These are phyloP conservation scores for Ciconia boyciana DNA, from an alignment of 2,113 vertebrate genomes.

Conservation along the genomic window DNA sequence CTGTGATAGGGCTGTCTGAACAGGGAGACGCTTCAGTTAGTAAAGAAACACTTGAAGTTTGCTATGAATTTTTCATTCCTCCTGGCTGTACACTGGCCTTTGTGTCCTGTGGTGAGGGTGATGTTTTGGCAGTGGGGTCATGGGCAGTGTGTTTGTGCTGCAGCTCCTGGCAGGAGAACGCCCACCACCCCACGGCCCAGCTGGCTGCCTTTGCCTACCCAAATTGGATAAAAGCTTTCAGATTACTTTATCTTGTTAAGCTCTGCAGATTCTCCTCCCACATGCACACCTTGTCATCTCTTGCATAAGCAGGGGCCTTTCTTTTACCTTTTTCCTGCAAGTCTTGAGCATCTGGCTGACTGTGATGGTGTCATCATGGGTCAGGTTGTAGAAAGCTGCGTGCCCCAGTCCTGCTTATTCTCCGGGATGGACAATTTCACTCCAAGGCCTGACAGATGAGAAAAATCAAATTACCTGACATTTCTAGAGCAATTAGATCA, in stretches of 20 bases:
- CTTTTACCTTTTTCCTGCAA: background rate
- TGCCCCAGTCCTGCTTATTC: background rate
- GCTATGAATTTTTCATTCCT: background rate
- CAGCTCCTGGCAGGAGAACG: background rate
- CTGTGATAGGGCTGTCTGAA: background rate
- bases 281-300: background rate
- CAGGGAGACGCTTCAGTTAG: background rate
- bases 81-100: background rate
- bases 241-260: background rate
- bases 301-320: background rate
- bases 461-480: slow-evolving; percentile 28
- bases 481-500: slow-evolving; percentile 9
- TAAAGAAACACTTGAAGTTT: background rate
- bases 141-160: background rate
- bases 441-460: background rate
- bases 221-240: background rate
- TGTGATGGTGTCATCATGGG: background rate
- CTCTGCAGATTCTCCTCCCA: background rate
- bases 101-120: background rate
- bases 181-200: fast-evolving
- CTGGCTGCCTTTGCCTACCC: background rate
- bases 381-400: background rate
- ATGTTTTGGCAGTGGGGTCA: background rate
- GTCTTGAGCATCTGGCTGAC: background rate
- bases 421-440: background rate